Percentiles rank a stretch among this genome's conserved stretches.
Conservation (phyloP, 2,888 invertebrate genomes). For the Drosophila barbarae region DNA sequence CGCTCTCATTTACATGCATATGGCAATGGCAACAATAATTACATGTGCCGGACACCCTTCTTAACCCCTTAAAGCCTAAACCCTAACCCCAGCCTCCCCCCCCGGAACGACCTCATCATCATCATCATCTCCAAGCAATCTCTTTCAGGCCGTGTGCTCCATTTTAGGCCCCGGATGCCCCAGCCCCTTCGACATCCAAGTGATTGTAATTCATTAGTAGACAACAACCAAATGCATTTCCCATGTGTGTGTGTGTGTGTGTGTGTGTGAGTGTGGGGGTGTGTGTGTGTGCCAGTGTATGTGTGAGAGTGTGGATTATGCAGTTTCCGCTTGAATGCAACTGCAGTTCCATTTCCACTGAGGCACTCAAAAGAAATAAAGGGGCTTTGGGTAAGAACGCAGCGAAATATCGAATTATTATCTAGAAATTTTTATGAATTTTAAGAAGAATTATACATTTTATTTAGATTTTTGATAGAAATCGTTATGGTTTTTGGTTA, state of each 20-base stretch:
- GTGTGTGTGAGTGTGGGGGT: no score
- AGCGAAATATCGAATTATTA: not conserved
- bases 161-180: not conserved
- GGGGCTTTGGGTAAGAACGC: no score
- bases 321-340: constrained; percentile 74
- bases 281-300: constrained; percentile 2
- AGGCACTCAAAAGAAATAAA: not conserved
- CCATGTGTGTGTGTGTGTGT: constrained; percentile 34
- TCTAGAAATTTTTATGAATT: not conserved
- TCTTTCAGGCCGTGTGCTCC: constrained; percentile 25
- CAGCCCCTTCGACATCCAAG: constrained; percentile 52
- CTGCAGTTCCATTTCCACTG: constrained; percentile 48
- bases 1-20: constrained; percentile 38
- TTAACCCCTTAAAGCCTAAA: constrained; percentile 9
- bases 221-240: constrained; percentile 74
- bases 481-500: not conserved
- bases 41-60: constrained; percentile 45
- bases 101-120: not conserved
- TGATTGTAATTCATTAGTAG: constrained; percentile 75
- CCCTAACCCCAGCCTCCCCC: constrained; percentile 1
- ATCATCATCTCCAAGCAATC: constrained; percentile 23
- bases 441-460: no score
- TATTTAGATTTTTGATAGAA: not conserved
- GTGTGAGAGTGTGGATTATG: constrained; percentile 63
- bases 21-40: constrained; percentile 64